Evolutionary conservation across 2,113 vertebrate species (phyloP).

Genomic region (Lepidothrix coronata): DNA sequence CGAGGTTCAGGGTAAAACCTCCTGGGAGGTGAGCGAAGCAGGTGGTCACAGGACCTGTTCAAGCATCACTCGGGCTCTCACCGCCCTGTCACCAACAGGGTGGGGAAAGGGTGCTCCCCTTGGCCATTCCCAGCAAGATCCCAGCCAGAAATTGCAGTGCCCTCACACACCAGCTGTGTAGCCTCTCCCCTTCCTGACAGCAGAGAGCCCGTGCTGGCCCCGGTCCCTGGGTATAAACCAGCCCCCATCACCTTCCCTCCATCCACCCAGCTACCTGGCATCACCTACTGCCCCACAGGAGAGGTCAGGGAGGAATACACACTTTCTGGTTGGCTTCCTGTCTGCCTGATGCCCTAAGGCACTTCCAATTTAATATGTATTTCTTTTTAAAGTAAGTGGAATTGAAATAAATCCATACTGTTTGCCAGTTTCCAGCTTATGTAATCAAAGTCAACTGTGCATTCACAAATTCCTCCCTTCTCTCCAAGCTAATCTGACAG

Average conservation of each 20-base stretch:
- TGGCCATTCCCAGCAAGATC: neutral
- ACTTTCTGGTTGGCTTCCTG: neutral
- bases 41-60: neutral
- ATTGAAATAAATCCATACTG: constrained; percentile 51
- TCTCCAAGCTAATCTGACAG: constrained; percentile 29
- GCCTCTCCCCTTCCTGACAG: neutral
- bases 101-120: accelerated
- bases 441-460: constrained; percentile 47
- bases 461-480: constrained; percentile 40
- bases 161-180: neutral
- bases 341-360: neutral
- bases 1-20: neutral
- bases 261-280: accelerated
- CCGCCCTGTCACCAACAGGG: accelerated
- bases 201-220: accelerated
- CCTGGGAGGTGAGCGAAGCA: neutral
- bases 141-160: neutral
- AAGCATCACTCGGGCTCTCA: accelerated
- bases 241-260: neutral
- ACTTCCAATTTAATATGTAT: neutral
- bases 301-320: neutral
- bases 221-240: accelerated
- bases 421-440: constrained; percentile 2
- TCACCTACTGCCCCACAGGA: neutral
- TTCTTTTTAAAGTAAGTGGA: constrained; percentile 31